phyloP scores from a whole-genome alignment of 1,140 invertebrate species.

The Caerostris darwini region DNA sequence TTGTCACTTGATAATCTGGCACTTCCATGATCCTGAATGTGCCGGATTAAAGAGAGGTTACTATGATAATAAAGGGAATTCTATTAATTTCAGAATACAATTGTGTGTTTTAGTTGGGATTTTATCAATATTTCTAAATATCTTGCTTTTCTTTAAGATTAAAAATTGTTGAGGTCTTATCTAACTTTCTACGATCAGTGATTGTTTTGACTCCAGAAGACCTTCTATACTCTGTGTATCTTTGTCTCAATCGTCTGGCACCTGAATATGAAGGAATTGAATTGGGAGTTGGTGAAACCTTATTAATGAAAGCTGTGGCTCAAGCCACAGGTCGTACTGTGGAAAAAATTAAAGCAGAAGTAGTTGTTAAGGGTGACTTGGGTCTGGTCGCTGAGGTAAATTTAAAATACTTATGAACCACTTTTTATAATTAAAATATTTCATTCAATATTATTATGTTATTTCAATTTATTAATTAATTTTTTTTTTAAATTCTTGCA shows the following conservation, averaged over 20 bases:
- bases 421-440: too few species aligned
- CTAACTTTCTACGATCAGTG: constrained; percentile 97
- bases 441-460: too few species aligned
- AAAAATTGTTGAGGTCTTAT: constrained; percentile 96
- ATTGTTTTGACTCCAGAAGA: constrained; percentile 93
- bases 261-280: constrained; percentile 96
- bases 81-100: too few species aligned
- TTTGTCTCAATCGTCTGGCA: constrained; percentile 97
- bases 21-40: too few species aligned
- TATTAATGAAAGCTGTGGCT: constrained; percentile 96
- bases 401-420: not conserved
- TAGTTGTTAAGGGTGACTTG: constrained; percentile 91
- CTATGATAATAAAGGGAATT: too few species aligned
- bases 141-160: constrained; percentile 83
- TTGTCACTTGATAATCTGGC: too few species aligned
- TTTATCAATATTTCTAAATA: too few species aligned
- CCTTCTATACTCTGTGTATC: constrained; percentile 93
- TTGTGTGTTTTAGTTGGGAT: too few species aligned
- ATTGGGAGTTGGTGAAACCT: constrained; percentile 95
- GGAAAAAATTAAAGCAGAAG: constrained; percentile 92
- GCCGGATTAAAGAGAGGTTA: too few species aligned
- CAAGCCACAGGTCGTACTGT: constrained; percentile 94
- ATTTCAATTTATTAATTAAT: too few species aligned
- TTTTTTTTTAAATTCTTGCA: too few species aligned
- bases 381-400: constrained; percentile 93